A percentile compares a stretch with the other conserved stretches of the same genome.
phyloP scores from a whole-genome alignment of 1,140 invertebrate species.

The Cherax quadricarinatus region DNA sequence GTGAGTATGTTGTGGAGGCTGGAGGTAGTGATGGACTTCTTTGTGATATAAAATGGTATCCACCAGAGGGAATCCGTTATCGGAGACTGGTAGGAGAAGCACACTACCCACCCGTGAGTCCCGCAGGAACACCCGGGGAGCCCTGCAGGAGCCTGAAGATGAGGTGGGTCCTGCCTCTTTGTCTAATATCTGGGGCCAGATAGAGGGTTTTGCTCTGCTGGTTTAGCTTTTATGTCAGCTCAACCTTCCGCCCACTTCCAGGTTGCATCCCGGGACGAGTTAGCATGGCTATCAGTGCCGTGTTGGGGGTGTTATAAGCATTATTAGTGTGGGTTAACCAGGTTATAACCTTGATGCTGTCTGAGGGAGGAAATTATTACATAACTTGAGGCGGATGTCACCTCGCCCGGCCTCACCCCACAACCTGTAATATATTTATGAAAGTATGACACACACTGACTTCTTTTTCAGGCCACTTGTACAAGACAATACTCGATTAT shows the following conservation, averaged over 20 bases:
- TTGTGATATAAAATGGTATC: constrained; percentile 42
- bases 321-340: too few relatives aligned
- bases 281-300: too few relatives aligned
- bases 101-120: constrained; percentile 39
- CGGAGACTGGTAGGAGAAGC: constrained; percentile 42
- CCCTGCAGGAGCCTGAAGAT: constrained; percentile 57
- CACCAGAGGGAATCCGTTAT: constrained; percentile 40
- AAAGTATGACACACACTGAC: too few relatives aligned
- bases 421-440: too few relatives aligned
- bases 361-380: neutral
- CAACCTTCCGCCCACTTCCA: too few relatives aligned
- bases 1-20: constrained; percentile 5
- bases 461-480: too few relatives aligned
- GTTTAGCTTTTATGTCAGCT: neutral
- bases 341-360: too few relatives aligned
- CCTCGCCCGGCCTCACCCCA: too few relatives aligned
- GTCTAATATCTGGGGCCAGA: constrained; percentile 11
- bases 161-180: constrained; percentile 33
- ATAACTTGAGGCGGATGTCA: neutral
- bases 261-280: too few relatives aligned
- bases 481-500: too few relatives aligned
- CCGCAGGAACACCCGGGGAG: constrained; percentile 29
- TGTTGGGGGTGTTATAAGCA: too few relatives aligned
- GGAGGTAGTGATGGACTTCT: constrained; percentile 25
- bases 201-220: neutral